Percentiles rank a stretch among this genome's conserved stretches.
Evolutionary conservation across 2,888 invertebrate genomes (phyloP).

Genomic region (Orthonevra nobilis): DNA sequence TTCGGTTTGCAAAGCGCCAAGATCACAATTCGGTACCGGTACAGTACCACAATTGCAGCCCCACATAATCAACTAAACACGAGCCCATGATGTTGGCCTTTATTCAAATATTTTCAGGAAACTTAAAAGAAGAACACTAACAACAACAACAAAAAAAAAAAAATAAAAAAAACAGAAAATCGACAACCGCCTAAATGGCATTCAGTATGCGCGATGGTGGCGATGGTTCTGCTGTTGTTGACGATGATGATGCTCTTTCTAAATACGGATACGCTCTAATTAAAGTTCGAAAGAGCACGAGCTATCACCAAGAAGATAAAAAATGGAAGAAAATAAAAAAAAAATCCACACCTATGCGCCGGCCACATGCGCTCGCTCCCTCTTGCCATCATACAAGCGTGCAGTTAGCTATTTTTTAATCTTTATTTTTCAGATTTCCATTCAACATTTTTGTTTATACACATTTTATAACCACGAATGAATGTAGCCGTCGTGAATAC

Average conservation of each 20-base stretch:
- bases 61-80: constrained; percentile 28
- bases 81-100: constrained; percentile 57
- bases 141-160: constrained; percentile 1
- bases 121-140: constrained; percentile 15
- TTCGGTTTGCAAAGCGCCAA: constrained; percentile 4
- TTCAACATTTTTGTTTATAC: constrained; percentile 69
- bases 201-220: constrained; percentile 38
- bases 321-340: constrained; percentile 23
- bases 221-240: constrained; percentile 39
- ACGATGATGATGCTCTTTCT: constrained; percentile 65
- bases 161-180: constrained; percentile 9
- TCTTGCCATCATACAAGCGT: constrained; percentile 1
- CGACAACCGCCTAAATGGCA: constrained; percentile 60
- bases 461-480: constrained; percentile 64
- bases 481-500: constrained; percentile 36
- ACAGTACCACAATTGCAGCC: neutral
- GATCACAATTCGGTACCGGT: neutral
- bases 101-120: constrained; percentile 66
- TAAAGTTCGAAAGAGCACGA: constrained; percentile 69
- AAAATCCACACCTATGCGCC: constrained; percentile 67
- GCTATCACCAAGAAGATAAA: constrained; percentile 53
- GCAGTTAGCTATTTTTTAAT: constrained; percentile 6
- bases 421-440: constrained; percentile 62
- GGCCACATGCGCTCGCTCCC: constrained; percentile 27
- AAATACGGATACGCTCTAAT: constrained; percentile 71